Base-by-base conservation (phyloP, 2,113 vertebrate species). In the Chrysemys picta region DNA sequence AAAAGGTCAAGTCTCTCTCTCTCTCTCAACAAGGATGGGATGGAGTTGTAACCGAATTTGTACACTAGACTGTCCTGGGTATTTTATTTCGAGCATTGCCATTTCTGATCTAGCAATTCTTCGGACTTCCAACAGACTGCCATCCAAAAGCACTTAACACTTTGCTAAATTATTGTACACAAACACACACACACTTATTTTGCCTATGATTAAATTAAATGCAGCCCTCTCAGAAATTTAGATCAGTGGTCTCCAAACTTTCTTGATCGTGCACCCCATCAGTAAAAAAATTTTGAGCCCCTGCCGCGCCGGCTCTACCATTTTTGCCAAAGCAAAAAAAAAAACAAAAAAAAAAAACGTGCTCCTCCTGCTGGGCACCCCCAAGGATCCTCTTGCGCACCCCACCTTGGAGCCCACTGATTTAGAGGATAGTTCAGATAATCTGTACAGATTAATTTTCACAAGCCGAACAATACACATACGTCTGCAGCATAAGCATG, bases 391-490 rank as follows among this genome's bases (percentile, higher is more conserved):
- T 45, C 45, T 45, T 45, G 45, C 45, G 6, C 45, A 6, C 45
- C 45, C 45, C 45, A 45, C 45, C 2, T 45, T 45, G 45, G 45
- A 45, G 45, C 6, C 45, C 45, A 45, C 45, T 45, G 45, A 84
- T 49, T 11, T 35, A 35, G 49, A 47, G 3, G 29, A 49, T 5
- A 27, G 42, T 11, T 13, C 29, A 35, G 57, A 29, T 47, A 22
- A 49, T 9, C 6, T 27, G 38, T 2, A 47, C 82, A 49, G 56
- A 3, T 13, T 5, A 35, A 65, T 12, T 4, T 24, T 29, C 82
- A 5, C 17, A 14, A 31, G 24, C 2, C 1, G n/a, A 78, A 78
- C 1, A 21, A 31, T 5, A 35, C 5, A 7, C 8, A 2, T 3
- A 35, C 27, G 29, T 72, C 35, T 69, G 31, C n/a, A 5, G 50